Evolutionary conservation across 2,797 vertebrate species (phyloP).

Genomic region (Anomalospiza imberbis): DNA sequence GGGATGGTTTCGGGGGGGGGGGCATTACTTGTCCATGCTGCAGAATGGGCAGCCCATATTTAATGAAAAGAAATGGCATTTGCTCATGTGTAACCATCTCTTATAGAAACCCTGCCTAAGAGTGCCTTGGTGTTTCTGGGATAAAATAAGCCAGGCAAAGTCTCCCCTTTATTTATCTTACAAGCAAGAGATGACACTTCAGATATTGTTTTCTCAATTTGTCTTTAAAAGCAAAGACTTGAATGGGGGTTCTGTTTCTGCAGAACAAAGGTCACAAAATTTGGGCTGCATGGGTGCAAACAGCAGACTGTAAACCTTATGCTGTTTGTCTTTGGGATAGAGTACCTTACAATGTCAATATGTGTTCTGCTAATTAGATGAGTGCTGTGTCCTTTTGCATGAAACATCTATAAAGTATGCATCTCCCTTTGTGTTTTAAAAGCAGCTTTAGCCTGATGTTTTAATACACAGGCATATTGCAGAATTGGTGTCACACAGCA

Average conservation of each 20-base stretch:
- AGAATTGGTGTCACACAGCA: not conserved
- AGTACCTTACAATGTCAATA: not conserved
- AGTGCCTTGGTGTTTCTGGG: not conserved
- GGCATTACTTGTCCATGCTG: not conserved
- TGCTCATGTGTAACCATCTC: not conserved
- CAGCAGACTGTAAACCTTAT: not conserved
- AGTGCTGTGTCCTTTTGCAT: not conserved
- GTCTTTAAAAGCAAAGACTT: not conserved
- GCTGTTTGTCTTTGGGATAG: not conserved
- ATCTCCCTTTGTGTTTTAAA: not conserved
- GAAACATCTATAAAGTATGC: not conserved
- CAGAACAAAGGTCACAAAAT: not conserved
- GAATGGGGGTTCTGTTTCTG: not conserved
- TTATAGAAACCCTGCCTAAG: not conserved
- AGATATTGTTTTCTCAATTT: not conserved
- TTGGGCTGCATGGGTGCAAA: not conserved
- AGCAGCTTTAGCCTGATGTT: not conserved
- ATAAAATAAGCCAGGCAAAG: not conserved
- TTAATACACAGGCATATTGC: not conserved
- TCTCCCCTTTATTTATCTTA: not conserved
- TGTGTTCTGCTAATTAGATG: not conserved
- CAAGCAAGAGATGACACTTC: not conserved
- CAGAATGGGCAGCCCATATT: constrained; percentile 11
- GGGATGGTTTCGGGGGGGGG: not conserved
- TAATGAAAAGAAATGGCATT: constrained; percentile 28